phyloP scores from a whole-genome alignment of 2,113 vertebrate species.

The Centropus bengalensis region DNA sequence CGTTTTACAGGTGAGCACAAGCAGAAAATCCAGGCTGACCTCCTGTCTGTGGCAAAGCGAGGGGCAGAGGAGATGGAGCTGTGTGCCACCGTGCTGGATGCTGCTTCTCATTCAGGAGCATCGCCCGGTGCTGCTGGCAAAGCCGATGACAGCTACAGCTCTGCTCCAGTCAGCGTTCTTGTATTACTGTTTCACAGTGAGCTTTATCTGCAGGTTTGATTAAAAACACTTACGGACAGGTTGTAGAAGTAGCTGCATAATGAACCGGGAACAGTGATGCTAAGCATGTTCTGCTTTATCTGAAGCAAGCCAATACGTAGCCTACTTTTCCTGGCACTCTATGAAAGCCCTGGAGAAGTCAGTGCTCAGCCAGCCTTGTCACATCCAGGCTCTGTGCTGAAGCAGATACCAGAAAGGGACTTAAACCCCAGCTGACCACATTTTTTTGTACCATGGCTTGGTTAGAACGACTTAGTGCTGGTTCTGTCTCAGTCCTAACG shows the following conservation, averaged over 20 bases:
- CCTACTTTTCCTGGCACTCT: not conserved
- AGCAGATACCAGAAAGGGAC: not conserved
- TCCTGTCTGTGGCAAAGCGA: fast-evolving
- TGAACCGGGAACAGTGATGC: not conserved
- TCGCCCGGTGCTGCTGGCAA: not conserved
- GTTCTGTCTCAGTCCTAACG: not conserved
- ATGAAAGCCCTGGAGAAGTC: not conserved
- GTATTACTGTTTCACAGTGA: not conserved
- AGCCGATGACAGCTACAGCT: not conserved
- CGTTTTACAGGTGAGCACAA: fast-evolving
- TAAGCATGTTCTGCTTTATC: not conserved
- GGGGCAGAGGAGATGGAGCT: not conserved
- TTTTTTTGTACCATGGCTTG: not conserved
- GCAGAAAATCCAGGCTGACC: not conserved
- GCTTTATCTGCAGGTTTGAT: not conserved
- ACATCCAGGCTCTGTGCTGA: not conserved
- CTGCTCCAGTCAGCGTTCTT: not conserved
- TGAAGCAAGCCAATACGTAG: not conserved
- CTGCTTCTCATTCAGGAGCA: not conserved
- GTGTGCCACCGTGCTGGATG: fast-evolving
- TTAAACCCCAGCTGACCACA: not conserved
- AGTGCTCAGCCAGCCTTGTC: not conserved
- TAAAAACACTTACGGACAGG: not conserved
- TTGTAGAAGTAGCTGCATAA: not conserved
- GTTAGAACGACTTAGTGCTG: not conserved